Evolutionary conservation across 2,888 invertebrate species (phyloP), one percentile per base, ranked within the genome.

Genomic region (Agrenia bidenticulata): DNA sequence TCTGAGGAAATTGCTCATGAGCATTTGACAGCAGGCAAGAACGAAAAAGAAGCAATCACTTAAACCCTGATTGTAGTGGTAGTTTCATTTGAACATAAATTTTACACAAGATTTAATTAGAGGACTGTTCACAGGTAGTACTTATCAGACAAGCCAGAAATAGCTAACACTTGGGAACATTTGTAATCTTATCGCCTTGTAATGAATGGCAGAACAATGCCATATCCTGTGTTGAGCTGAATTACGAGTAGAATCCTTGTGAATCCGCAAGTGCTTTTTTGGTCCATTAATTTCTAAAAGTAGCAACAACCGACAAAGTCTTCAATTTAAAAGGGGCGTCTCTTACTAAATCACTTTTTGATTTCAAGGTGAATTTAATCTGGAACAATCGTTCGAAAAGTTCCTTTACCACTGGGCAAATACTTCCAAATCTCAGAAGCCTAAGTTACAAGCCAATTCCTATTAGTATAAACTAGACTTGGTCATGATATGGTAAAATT

Each of bases 81-180:
- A 5, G 45, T 45, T 45, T 45, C 19, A 15, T 19, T 45, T 57
- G 56, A 37, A 41, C 56, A 57, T 57, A 57, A 57, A 57, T 57
- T 37, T 15, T 19, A 57, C 21, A 37, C 21, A 19, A 57, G 56
- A 57, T 57, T 57, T 57, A 57, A 57, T 57, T 57, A 57, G 56
- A 57, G 45, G 19, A 15, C n/a, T 45, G 45, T 32, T 32, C 32
- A 32, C 32, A 32, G 32, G 32, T 32, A 32, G 32, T 32, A 32
- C 32, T 32, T 32, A 32, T 7, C 32, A 32, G 32, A 11, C 32
- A 32, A 7, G 4, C 32, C 11, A 32, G 5, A 32, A 32, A 32
- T 32, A 32, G 32, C 32, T 32, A 11, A 11, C 32, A 32, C 32
- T 32, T 32, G 32, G 32, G 32, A 32, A 32, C 32, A 32, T 32